Percentiles rank a stretch among this genome's conserved stretches.
These are phyloP conservation scores for Parascotia fuliginaria DNA, from an alignment of 2,888 invertebrate species.

Conservation along the genomic window DNA sequence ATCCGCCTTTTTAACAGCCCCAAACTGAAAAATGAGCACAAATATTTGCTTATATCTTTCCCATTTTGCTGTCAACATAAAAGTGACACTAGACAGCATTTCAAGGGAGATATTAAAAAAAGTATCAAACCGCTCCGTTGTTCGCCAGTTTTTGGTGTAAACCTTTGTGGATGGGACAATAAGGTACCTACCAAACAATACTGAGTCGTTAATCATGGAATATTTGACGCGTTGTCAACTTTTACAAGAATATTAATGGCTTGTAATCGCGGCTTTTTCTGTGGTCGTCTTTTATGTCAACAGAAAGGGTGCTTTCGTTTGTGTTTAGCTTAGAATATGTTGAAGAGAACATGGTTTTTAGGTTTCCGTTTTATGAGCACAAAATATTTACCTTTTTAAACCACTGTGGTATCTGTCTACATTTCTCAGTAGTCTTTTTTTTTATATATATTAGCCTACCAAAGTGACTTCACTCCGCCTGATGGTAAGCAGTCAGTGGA, in stretches of 20 bases:
- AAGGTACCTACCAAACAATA: constrained; percentile 63
- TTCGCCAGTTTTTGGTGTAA: constrained; percentile 54
- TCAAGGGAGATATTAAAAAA: constrained; percentile 69
- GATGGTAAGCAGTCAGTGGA: too few relatives aligned
- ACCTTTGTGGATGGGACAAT: constrained; percentile 63
- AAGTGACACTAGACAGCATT: constrained; percentile 59
- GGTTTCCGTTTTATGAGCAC: background rate
- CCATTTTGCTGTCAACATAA: constrained; percentile 58
- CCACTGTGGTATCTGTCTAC: too few relatives aligned
- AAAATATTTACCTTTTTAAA: too few relatives aligned
- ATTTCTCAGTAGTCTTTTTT: too few relatives aligned
- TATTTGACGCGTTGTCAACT: constrained; percentile 71
- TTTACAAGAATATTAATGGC: constrained; percentile 55
- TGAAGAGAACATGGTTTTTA: background rate
- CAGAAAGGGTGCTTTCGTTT: constrained; percentile 10
- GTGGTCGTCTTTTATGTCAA: constrained; percentile 15
- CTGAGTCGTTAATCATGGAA: constrained; percentile 64
- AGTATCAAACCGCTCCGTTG: constrained; percentile 50
- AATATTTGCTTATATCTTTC: constrained; percentile 65
- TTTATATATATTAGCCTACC: too few relatives aligned
- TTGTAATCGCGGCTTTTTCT: constrained; percentile 40
- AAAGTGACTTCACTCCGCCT: too few relatives aligned
- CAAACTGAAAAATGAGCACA: constrained; percentile 56
- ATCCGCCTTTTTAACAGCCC: background rate
- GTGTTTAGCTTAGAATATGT: background rate